These are phyloP conservation scores for Cheumatopsyche charites DNA, from an alignment of 1,140 invertebrate genomes.

Conservation along the genomic window DNA sequence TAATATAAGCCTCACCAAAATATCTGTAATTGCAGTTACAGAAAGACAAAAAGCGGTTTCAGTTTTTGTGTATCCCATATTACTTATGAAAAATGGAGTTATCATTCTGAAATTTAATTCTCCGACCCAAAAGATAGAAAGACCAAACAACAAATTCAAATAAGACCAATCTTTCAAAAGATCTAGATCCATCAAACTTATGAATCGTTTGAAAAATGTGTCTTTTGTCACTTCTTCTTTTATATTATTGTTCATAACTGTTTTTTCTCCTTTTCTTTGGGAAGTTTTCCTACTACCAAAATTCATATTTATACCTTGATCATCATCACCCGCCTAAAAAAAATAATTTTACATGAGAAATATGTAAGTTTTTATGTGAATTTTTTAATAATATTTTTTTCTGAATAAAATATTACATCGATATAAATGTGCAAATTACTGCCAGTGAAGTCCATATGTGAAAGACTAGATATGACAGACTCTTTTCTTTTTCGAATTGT, in stretches of 20 bases:
- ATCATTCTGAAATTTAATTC: constrained; percentile 79
- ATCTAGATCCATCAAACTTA: constrained; percentile 67
- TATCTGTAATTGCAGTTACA: constrained; percentile 74
- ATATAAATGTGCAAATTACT: constrained; percentile 70
- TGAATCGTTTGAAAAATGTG: constrained; percentile 61
- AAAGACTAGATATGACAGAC: constrained; percentile 72
- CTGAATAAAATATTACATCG: constrained; percentile 58
- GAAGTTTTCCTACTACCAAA: constrained; percentile 27
- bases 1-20: constrained; percentile 70
- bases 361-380: neutral
- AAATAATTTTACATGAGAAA: neutral
- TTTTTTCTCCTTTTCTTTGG: constrained; percentile 46
- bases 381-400: neutral
- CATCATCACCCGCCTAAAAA: constrained; percentile 54
- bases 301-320: constrained; percentile 56
- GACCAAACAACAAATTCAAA: constrained; percentile 71
- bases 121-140: constrained; percentile 74
- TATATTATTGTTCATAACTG: constrained; percentile 55
- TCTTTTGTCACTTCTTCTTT: constrained; percentile 55
- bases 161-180: constrained; percentile 70
- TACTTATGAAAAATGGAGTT: constrained; percentile 73
- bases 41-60: constrained; percentile 74
- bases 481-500: constrained; percentile 64
- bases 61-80: constrained; percentile 67
- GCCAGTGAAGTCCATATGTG: constrained; percentile 73